Evolutionary conservation across 1,140 invertebrate species (phyloP).

Genomic region (Lepidostoma basale): DNA sequence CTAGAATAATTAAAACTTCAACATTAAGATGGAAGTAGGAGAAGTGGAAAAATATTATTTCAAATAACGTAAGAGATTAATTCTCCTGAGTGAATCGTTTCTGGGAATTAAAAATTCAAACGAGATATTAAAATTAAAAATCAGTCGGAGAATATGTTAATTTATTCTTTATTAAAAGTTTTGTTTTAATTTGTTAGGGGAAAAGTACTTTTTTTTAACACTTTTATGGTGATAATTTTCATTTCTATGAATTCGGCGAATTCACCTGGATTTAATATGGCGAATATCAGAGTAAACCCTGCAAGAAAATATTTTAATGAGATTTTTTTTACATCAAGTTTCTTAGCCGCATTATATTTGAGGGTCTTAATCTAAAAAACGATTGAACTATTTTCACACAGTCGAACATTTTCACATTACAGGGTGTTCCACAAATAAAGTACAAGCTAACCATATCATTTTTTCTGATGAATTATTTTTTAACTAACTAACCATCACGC

Average conservation of each 20-base stretch:
- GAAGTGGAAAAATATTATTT: neutral
- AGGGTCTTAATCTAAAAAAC: too few species aligned
- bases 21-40: neutral
- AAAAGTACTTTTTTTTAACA: neutral
- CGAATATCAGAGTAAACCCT: too few species aligned
- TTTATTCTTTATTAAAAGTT: constrained; percentile 21
- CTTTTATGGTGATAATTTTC: neutral
- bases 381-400: too few species aligned
- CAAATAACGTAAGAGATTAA: neutral
- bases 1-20: constrained; percentile 12
- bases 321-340: too few species aligned
- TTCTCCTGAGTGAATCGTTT: constrained; percentile 13
- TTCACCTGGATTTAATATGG: too few species aligned
- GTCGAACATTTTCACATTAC: too few species aligned
- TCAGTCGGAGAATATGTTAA: constrained; percentile 16
- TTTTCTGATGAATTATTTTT: too few species aligned
- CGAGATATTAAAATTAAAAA: constrained; percentile 12
- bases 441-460: too few species aligned
- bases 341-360: too few species aligned
- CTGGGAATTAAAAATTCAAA: constrained; percentile 15
- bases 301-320: too few species aligned
- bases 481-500: too few species aligned
- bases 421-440: too few species aligned
- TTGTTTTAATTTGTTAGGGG: constrained; percentile 14
- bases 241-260: neutral